Base-by-base conservation (phyloP, 2,888 invertebrate species). In the Sylvicola fuscatus region DNA sequence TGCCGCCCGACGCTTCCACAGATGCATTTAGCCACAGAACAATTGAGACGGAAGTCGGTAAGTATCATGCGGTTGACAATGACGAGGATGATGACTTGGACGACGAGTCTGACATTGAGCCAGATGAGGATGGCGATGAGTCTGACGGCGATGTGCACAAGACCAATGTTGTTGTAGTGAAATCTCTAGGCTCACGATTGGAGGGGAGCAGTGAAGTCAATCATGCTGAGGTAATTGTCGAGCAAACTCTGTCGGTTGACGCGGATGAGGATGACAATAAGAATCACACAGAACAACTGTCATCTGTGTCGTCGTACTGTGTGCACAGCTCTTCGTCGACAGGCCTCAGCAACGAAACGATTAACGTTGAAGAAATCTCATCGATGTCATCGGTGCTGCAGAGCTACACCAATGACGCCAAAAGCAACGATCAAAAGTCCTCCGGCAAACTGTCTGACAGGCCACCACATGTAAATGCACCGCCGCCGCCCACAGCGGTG, bases 331-430 rank as follows among this genome's bases (percentile, higher is more conserved):
- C 16, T 32, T 41, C 41, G 3, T 33, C 41, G 10, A 36, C 38
- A 5, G 40, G 40, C 14, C 35, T 40, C 3, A 44, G 41, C 28
- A 34, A 40, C 7, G 41, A 39, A 31, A 38, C 42, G n/a, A 36
- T 42, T 11, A 43, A 42, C 36, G 33, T 37, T 6, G 43, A 44
- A 11, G 41, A 36, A n/a, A 26, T 41, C 17, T 41, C 40, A 16
- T 44, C 45, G 17, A 41, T 41, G 4, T 37, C 42, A 14, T 42
- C 44, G 11, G 27, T 38, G 14, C 21, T 21, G 5, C 21, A 21
- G 21, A 21, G 21, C 8, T 21, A 21, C 21, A 21, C 21, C 5
- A 21, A 21, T 21, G 21, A n/a, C n/a, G n/a, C n/a, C n/a, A n/a
- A n/a, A n/a, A n/a, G n/a, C n/a, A n/a, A n/a, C 11, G n/a, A 39